Percentiles rank a stretch among this genome's conserved stretches.
Evolutionary conservation across 2,797 vertebrate genomes (phyloP).

Genomic region (Buceros bicornis): DNA sequence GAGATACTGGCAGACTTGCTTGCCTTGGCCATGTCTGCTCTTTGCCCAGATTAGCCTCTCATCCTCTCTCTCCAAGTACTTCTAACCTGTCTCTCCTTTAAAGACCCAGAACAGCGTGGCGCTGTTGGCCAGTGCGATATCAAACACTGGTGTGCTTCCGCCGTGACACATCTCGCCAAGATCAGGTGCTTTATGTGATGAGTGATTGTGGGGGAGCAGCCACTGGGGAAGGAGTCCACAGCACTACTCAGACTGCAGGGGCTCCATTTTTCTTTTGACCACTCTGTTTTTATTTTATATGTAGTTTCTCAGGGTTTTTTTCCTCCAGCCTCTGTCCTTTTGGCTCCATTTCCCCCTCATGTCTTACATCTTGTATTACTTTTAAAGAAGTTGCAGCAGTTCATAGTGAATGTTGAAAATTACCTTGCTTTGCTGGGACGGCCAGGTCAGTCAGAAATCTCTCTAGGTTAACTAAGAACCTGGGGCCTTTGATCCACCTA

Average conservation of each 20-base stretch:
- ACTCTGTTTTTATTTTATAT: neutral
- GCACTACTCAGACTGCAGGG: neutral
- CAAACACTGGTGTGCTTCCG: accelerated
- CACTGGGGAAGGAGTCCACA: accelerated
- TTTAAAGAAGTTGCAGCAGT: neutral
- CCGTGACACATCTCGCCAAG: neutral
- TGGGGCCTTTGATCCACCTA: neutral
- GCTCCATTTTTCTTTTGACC: neutral
- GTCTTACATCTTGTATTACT: neutral
- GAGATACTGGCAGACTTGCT: neutral
- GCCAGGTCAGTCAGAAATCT: neutral
- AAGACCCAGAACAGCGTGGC: neutral
- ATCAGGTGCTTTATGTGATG: accelerated
- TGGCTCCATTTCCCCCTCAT: neutral
- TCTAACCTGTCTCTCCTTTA: neutral
- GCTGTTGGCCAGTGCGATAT: accelerated
- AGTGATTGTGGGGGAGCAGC: neutral
- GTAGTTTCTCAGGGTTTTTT: neutral
- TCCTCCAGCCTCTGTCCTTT: neutral
- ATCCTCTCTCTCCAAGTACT: neutral
- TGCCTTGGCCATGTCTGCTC: neutral
- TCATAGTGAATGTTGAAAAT: neutral
- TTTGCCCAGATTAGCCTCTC: neutral
- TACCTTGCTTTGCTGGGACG: neutral
- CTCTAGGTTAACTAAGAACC: neutral